Conservation (phyloP, 2,797 vertebrate genomes). For the Myoxocephalus aenaeus region DNA sequence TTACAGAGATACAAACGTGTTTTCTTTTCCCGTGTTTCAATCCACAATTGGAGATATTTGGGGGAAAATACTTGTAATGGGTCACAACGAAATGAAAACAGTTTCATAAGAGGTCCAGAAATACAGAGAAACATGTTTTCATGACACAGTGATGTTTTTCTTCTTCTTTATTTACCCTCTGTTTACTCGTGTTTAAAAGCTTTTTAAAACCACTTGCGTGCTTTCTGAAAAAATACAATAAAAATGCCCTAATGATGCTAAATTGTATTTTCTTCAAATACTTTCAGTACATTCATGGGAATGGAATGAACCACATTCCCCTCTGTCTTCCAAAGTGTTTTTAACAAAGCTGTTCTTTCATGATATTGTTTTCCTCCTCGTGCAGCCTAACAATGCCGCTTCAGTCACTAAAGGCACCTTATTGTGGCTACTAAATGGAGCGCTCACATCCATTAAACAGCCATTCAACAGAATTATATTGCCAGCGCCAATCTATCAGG, state of each 20-base stretch:
- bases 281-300: constrained; percentile 18
- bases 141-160: not conserved
- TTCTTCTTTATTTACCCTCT: constrained; percentile 17
- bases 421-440: constrained; percentile 77
- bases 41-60: not conserved
- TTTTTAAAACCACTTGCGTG: not conserved
- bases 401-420: constrained; percentile 67
- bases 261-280: constrained; percentile 30
- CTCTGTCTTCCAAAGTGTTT: constrained; percentile 37
- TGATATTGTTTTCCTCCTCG: constrained; percentile 52
- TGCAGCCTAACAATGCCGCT: constrained; percentile 48
- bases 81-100: constrained; percentile 4
- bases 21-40: constrained; percentile 6
- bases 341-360: constrained; percentile 41
- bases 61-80: constrained; percentile 29
- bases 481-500: constrained; percentile 79
- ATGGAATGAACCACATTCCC: constrained; percentile 41
- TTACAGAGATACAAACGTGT: constrained; percentile 7
- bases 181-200: constrained; percentile 20
- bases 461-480: constrained; percentile 79
- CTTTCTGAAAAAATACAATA: constrained; percentile 17
- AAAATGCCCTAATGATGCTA: constrained; percentile 10
- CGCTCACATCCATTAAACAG: constrained; percentile 75
- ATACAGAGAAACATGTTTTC: constrained; percentile 18
- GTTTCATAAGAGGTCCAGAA: constrained; percentile 13